These are phyloP conservation scores for Austrofundulus limnaeus DNA, from an alignment of 2,113 vertebrate genomes.

Conservation along the genomic window DNA sequence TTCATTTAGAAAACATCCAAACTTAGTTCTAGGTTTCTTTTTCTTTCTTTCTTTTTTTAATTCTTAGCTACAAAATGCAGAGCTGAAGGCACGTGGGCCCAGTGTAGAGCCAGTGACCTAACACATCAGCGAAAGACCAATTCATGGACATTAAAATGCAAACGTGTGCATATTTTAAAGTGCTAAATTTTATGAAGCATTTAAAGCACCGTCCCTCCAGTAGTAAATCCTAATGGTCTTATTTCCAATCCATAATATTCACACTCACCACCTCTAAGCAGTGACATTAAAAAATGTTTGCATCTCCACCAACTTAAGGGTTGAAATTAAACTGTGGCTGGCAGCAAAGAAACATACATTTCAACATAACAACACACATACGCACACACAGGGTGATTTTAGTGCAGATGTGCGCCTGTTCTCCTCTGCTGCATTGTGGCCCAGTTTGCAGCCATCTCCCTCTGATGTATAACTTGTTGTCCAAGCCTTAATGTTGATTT, in stretches of 20 bases:
- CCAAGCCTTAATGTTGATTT: slow-evolving; percentile 99
- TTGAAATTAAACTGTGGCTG: slow-evolving; percentile 67
- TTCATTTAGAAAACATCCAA: background rate
- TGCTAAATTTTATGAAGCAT: slow-evolving; percentile 85
- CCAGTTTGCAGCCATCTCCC: slow-evolving; percentile 96
- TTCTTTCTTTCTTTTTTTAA: background rate
- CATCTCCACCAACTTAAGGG: slow-evolving; percentile 71
- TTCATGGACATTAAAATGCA: slow-evolving; percentile 83
- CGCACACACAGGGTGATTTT: slow-evolving; percentile 47
- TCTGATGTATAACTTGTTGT: slow-evolving; percentile 99
- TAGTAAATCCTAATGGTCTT: slow-evolving; percentile 82
- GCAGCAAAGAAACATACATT: slow-evolving; percentile 48
- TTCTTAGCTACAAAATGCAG: slow-evolving; percentile 16
- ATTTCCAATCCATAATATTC: slow-evolving; percentile 78
- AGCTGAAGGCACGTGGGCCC: slow-evolving; percentile 26
- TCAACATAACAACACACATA: slow-evolving; percentile 41
- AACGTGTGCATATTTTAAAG: slow-evolving; percentile 80
- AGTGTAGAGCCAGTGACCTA: slow-evolving; percentile 72
- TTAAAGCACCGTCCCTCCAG: slow-evolving; percentile 78
- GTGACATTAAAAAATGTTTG: slow-evolving; percentile 76
- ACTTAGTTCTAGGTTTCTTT: too few species aligned
- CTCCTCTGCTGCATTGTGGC: slow-evolving; percentile 83
- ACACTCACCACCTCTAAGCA: slow-evolving; percentile 72
- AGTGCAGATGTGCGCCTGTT: slow-evolving; percentile 72
- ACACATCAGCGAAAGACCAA: slow-evolving; percentile 77